Evolutionary conservation across 2,113 vertebrate species (phyloP).

Genomic region (Donacobius atricapilla): DNA sequence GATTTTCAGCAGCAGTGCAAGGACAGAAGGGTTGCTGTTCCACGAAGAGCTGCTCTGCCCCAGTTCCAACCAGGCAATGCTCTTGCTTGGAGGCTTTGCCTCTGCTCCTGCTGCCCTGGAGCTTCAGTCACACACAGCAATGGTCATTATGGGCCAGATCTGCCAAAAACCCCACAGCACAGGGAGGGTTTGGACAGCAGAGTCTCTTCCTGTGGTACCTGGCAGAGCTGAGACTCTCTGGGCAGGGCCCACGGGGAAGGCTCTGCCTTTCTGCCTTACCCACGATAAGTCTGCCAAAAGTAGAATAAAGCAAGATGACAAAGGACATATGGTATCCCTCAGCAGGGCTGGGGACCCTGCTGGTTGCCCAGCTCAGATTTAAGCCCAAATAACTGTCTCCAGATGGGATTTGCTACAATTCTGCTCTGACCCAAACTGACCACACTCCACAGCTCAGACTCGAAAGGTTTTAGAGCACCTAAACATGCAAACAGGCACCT

Average conservation of each 20-base stretch:
- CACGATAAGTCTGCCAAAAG: not conserved
- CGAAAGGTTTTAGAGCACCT: not conserved
- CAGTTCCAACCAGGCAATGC: accelerated
- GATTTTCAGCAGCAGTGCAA: not conserved
- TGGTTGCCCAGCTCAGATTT: not conserved
- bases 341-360: not conserved
- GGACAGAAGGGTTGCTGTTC: accelerated
- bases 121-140: not conserved
- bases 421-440: constrained; percentile 37
- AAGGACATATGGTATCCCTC: not conserved
- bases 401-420: constrained; percentile 40
- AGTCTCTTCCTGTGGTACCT: not conserved
- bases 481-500: constrained; percentile 30
- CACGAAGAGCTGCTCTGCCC: not conserved
- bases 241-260: not conserved
- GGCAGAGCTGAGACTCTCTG: not conserved
- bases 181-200: not conserved
- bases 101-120: not conserved
- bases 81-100: not conserved
- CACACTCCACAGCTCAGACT: not conserved
- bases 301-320: accelerated
- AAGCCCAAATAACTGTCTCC: constrained; percentile 3
- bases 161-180: not conserved
- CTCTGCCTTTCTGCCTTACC: not conserved
- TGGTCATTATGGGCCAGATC: not conserved